Evolutionary conservation across 1,140 invertebrate genomes (phyloP), one percentile per base, ranked within the genome.

Genomic region (Papilio aristodemus): DNA sequence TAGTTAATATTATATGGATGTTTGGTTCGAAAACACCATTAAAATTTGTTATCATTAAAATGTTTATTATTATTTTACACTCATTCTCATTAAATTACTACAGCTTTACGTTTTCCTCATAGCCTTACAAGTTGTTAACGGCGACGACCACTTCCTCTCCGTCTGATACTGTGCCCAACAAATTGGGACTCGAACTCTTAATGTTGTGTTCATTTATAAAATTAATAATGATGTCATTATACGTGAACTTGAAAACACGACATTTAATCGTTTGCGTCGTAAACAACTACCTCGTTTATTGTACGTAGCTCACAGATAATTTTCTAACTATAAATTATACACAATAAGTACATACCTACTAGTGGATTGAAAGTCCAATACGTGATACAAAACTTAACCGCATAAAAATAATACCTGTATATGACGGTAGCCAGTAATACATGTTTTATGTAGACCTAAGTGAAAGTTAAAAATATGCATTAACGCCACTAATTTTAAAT

Each of bases 71-170:
- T 19, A 46, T 17, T 54, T 54, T 14, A 58, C 57, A 32, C 13
- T 58, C 13, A 36, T 14, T 58, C 25, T 58, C 14, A 62, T 62
- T 62, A 37, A 59, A 19, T 59, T 59, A 59, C 27, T 59, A 36
- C 13, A 11, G 36, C 8, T 19, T 17, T 38, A 17, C 17, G 36
- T 62, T 62, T 62, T 62, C 59, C 59, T 62, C 14, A 1, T 54
- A 25, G 9, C 43, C 4, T 17, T 32, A 50, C 43, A 37, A 38
- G 17, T 36, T 10, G 7, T 37, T 37, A 59, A 57, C 22, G 11
- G 13, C 11, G 8, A 50, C 14, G 13, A 36, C 10, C 27, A 62
- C 36, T 62, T 39, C 59, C 59, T 62, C 59, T 50, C 4, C 25
- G 36, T 19, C 14, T 62, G 59, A 38, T 62, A 38, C 4, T 38